Percentiles rank a stretch among this genome's conserved stretches.
phyloP scores from a whole-genome alignment of 2,888 invertebrate genomes.

The Ceratothoa steindachneri region DNA sequence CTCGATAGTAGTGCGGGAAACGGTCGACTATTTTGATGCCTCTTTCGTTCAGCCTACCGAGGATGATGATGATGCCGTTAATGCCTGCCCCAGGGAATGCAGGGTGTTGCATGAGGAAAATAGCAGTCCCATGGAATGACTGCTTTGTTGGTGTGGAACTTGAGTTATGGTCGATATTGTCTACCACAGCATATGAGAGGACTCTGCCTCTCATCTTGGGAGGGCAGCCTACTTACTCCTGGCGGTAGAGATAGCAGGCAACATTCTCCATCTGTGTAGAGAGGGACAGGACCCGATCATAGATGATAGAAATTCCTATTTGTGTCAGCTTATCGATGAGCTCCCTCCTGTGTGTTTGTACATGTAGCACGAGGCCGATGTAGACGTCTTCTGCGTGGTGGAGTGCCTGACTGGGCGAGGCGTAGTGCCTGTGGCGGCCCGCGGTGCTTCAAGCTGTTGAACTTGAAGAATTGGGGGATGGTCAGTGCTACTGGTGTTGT shows the following conservation, averaged over 20 bases:
- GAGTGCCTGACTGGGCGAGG: too few species aligned
- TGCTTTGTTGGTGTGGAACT: conserved; percentile 12
- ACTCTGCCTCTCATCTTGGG: too few species aligned
- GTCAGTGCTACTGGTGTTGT: too few species aligned
- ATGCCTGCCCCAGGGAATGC: conserved; percentile 1
- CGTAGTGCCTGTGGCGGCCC: too few species aligned
- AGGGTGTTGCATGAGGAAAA: conserved; percentile 21
- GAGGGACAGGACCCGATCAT: conserved; percentile 17
- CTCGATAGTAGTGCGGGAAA: neutral
- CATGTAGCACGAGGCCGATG: neutral
- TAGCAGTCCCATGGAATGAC: conserved; percentile 23
- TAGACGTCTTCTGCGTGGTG: too few species aligned
- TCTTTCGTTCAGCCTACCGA: conserved; percentile 7
- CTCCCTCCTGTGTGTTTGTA: neutral
- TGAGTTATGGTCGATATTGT: conserved; percentile 21
- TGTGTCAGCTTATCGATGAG: neutral
- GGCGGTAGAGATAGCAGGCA: too few species aligned
- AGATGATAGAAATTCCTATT: neutral
- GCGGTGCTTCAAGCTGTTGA: too few species aligned
- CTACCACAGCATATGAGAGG: conserved; percentile 13
- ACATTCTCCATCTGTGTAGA: too few species aligned
- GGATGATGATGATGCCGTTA: conserved; percentile 1
- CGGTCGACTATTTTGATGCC: neutral
- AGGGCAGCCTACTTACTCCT: too few species aligned
- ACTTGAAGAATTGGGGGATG: too few species aligned